These are phyloP conservation scores for Cyaniris semiargus DNA, from an alignment of 2,888 invertebrate genomes.

Conservation along the genomic window DNA sequence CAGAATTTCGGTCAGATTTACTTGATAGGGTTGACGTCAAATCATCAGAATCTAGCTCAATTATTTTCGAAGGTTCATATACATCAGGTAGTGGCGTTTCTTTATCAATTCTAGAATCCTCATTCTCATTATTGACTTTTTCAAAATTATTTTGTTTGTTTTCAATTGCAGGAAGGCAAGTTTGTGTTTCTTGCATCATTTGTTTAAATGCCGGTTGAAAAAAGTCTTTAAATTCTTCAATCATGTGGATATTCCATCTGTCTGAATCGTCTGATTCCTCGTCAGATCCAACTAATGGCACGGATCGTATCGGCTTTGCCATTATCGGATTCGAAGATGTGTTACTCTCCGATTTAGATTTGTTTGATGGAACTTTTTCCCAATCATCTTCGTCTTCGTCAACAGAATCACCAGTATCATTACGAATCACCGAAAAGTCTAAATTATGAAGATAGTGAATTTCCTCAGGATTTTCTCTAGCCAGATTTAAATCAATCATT, in stretches of 20 bases:
- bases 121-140: not conserved
- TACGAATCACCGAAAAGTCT: slow-evolving; percentile 33
- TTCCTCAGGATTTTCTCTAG: slow-evolving; percentile 55
- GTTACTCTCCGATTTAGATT: slow-evolving; percentile 19
- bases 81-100: slow-evolving; percentile 25
- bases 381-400: slow-evolving; percentile 43
- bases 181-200: slow-evolving; percentile 26
- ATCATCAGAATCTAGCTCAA: slow-evolving; percentile 53
- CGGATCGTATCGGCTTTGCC: slow-evolving; percentile 53
- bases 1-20: slow-evolving; percentile 5
- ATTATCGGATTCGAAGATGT: slow-evolving; percentile 40
- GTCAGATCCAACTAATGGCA: slow-evolving; percentile 56
- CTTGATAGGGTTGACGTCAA: slow-evolving; percentile 43
- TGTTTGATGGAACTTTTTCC: slow-evolving; percentile 39
- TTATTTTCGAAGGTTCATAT: slow-evolving; percentile 34
- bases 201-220: slow-evolving; percentile 39
- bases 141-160: not conserved
- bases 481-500: slow-evolving; percentile 75
- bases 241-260: slow-evolving; percentile 54
- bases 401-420: slow-evolving; percentile 35
- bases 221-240: slow-evolving; percentile 45
- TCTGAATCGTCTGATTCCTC: slow-evolving; percentile 47
- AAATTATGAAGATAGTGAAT: slow-evolving; percentile 49
- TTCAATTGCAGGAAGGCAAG: not conserved
- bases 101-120: slow-evolving; percentile 3